phyloP scores from a whole-genome alignment of 2,888 invertebrate genomes.

The Idaea biselata region DNA sequence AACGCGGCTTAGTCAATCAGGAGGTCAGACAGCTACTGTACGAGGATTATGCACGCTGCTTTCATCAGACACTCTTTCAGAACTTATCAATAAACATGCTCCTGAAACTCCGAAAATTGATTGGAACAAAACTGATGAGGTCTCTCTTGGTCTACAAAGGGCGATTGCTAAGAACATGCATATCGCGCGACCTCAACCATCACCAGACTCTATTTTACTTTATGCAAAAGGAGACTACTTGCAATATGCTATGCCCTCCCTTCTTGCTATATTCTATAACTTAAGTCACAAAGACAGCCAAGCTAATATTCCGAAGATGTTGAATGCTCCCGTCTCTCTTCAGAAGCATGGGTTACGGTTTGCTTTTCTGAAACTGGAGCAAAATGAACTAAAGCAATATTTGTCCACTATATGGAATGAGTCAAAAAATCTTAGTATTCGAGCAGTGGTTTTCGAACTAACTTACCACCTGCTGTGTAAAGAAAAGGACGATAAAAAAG shows the following conservation, averaged over 20 bases:
- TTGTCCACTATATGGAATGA: conserved; percentile 49
- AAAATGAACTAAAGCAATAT: conserved; percentile 39
- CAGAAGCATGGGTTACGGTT: conserved; percentile 62
- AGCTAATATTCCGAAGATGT: conserved; percentile 43
- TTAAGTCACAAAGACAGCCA: conserved; percentile 37
- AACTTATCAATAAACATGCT: conserved; percentile 47
- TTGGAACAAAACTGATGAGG: conserved; percentile 49
- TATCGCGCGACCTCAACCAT: conserved; percentile 53
- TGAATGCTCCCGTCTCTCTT: conserved; percentile 54
- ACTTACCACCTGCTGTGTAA: conserved; percentile 46
- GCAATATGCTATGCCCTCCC: conserved; percentile 56
- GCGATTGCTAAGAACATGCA: conserved; percentile 62
- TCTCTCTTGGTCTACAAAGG: conserved; percentile 48
- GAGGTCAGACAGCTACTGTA: conserved; percentile 43
- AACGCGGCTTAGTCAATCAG: conserved; percentile 34
- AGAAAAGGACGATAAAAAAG: conserved; percentile 41
- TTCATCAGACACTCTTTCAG: conserved; percentile 35
- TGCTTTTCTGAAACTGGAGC: conserved; percentile 46
- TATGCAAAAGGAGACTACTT: conserved; percentile 64
- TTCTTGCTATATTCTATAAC: conserved; percentile 56
- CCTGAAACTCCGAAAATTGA: conserved; percentile 52
- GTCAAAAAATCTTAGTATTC: conserved; percentile 54
- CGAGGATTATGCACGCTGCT: conserved; percentile 51
- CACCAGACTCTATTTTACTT: conserved; percentile 45
- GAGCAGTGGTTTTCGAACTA: conserved; percentile 52